A percentile compares a stretch with the other conserved stretches of the same genome.
These are phyloP conservation scores for Furcifer pardalis DNA, from an alignment of 2,797 vertebrate genomes.

Conservation along the genomic window DNA sequence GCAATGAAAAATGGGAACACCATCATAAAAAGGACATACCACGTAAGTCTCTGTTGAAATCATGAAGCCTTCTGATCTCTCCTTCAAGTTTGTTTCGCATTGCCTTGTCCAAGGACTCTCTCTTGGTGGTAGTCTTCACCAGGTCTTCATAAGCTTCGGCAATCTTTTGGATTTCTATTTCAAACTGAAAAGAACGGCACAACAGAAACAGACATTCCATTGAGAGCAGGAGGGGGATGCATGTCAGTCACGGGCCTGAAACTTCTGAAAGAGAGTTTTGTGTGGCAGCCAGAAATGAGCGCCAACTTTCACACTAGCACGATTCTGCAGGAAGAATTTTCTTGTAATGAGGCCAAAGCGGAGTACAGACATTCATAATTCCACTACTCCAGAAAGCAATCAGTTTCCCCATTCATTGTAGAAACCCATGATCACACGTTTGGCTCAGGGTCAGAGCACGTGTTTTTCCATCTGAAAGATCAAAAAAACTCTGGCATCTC, in stretches of 20 bases:
- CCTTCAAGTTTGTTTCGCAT: conserved; percentile 87
- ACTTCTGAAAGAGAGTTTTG: background rate
- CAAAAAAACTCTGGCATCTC: background rate
- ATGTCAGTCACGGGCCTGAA: accelerated
- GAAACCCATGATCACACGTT: background rate
- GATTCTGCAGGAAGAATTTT: background rate
- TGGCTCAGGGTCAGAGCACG: background rate
- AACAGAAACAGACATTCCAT: conserved; percentile 54
- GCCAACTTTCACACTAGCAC: accelerated
- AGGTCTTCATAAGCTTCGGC: conserved; percentile 86
- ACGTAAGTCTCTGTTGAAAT: conserved; percentile 88
- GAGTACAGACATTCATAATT: background rate
- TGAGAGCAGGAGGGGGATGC: conserved; percentile 9
- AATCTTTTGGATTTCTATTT: conserved; percentile 84
- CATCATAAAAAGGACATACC: conserved; percentile 63
- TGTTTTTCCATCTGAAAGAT: background rate
- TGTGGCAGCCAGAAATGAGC: accelerated
- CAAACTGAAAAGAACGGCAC: conserved; percentile 78
- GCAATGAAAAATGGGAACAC: background rate
- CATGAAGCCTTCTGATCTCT: conserved; percentile 86
- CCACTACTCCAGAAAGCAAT: background rate
- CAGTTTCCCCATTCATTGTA: background rate
- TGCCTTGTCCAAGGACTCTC: conserved; percentile 84
- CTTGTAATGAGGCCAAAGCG: background rate
- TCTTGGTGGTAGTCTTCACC: conserved; percentile 84